Evolutionary conservation across 2,888 invertebrate genomes (phyloP), one percentile per base, ranked within the genome.

Genomic region (Drepana falcataria): DNA sequence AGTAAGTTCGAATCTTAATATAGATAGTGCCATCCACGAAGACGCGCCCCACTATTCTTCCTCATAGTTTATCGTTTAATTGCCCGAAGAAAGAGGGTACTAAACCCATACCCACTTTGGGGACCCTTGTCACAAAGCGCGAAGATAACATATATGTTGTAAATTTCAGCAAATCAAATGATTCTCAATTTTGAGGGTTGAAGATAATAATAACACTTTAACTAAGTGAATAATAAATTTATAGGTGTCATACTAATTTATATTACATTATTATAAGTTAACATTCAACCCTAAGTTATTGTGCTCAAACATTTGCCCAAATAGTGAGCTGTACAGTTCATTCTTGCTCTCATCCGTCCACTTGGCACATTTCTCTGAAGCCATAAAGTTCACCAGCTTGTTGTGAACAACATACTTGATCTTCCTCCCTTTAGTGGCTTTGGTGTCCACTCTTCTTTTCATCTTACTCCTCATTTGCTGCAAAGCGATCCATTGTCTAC

Each of bases 371-470:
- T 93, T 92, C 64, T 95, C 94, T 0, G 97, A 96, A 1, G 97
- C 97, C 97, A 98, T 96, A 77, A 95, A 98, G 87, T 97, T 98
- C 0, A 97, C 94, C 53, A 98, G 83, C 77, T 97, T 95, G 53
- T 95, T 94, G 78, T 97, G 96, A 1, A 97, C 95, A 58, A 94
- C 94, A 82, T 96, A 98, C 75, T 97, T 93, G 53, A 98, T 93
- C 85, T 96, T 96, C 56, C 99, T 92, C 0, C 98, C 99, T 86
- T 99, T 99, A 3, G 98, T 97, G 0, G 98, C 98, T 79, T 94
- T 95, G 0, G 97, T 97, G 77, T 99, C 99, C 1, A 98, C 95
- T 82, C 96, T 97, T 64, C 95, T 93, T 81, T 98, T 99, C 94
- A 97, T 95, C 87, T 97, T 97, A 75, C 94, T 96, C 47, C 98